These are phyloP conservation scores for Metallyticus violacea DNA, from an alignment of 2,888 invertebrate genomes.

Conservation along the genomic window DNA sequence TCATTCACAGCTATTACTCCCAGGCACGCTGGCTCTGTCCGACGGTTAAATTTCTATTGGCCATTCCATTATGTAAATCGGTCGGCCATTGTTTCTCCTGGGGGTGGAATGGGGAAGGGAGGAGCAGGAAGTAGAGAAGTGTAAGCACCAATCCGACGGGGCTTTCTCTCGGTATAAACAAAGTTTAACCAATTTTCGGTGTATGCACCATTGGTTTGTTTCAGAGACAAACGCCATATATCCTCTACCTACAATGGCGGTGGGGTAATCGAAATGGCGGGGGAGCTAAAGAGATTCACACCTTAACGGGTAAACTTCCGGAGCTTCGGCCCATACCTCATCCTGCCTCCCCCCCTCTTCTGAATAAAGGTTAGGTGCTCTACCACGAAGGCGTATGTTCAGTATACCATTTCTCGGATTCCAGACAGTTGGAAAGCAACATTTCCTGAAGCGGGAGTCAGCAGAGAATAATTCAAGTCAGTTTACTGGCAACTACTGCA, in stretches of 20 bases:
- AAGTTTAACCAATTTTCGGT: constrained; percentile 14
- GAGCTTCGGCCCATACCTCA: neutral
- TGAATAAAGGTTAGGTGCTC: neutral
- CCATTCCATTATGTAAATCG: constrained; percentile 19
- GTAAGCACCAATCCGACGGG: neutral
- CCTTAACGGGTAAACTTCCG: neutral
- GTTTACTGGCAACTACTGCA: no score
- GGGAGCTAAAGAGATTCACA: neutral
- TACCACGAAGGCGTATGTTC: neutral
- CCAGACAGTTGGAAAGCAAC: no score
- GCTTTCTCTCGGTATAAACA: neutral
- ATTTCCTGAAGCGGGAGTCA: neutral
- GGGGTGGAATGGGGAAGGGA: neutral
- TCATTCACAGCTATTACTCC: constrained; percentile 3
- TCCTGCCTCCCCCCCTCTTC: neutral
- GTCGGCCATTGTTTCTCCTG: neutral
- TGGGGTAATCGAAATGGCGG: neutral
- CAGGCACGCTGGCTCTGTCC: neutral
- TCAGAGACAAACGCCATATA: neutral
- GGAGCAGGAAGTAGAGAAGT: neutral
- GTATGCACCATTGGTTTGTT: neutral
- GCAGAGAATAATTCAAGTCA: neutral
- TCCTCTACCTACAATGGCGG: neutral
- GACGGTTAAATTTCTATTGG: neutral
- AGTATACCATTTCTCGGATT: neutral